A percentile compares a stretch with the other conserved stretches of the same genome.
phyloP scores from a whole-genome alignment of 2,888 invertebrate genomes.

The Tenthredo notha region DNA sequence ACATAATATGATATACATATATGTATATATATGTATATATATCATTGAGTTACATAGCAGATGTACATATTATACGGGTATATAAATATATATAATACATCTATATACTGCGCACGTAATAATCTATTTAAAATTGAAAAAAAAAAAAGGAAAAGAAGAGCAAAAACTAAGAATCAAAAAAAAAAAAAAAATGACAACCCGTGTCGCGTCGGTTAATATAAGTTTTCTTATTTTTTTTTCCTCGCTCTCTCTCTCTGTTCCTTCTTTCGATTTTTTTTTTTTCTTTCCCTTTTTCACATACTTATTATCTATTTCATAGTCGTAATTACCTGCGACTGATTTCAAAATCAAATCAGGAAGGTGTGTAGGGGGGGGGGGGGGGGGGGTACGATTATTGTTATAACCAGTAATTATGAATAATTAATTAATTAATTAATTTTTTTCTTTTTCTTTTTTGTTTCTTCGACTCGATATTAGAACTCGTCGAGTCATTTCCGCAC shows the following conservation, averaged over 20 bases:
- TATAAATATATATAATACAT: constrained; percentile 20
- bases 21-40: background rate
- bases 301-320: background rate
- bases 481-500: background rate
- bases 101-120: background rate
- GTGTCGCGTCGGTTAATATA: background rate
- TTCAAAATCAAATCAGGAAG: background rate
- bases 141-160: background rate
- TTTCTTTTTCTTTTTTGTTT: background rate
- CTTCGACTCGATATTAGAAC: background rate
- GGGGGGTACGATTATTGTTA: background rate
- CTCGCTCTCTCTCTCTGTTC: background rate
- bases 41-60: background rate
- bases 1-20: background rate
- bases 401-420: background rate
- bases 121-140: background rate
- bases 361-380: background rate
- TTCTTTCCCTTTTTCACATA: background rate
- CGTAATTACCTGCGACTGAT: background rate
- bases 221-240: background rate
- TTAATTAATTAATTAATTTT: no score
- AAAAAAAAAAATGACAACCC: background rate
- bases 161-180: background rate
- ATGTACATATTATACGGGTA: constrained; percentile 9
- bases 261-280: background rate